phyloP scores from a whole-genome alignment of 2,797 vertebrate genomes.

The Pangasius macronema region DNA sequence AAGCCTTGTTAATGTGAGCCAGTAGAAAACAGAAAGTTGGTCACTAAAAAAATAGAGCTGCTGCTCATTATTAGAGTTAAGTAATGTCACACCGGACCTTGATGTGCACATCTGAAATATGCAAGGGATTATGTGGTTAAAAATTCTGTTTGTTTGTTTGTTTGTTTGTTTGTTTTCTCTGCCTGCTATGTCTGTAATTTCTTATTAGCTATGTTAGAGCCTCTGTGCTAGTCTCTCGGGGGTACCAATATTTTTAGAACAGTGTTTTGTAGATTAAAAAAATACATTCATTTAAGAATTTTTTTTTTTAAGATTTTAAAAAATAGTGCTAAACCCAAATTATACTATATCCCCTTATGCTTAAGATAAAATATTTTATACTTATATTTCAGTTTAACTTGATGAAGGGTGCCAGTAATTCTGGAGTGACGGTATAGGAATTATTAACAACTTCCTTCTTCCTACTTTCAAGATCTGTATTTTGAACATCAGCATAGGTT shows the following conservation, averaged over 20 bases:
- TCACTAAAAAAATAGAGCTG: not conserved
- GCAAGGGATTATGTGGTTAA: no score
- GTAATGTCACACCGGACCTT: not conserved
- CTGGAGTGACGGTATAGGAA: not conserved
- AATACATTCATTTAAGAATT: not conserved
- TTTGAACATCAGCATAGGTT: not conserved
- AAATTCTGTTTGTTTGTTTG: not conserved
- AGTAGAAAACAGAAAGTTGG: not conserved
- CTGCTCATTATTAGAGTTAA: not conserved
- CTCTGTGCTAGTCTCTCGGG: no score
- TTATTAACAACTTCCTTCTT: not conserved
- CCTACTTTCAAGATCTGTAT: not conserved
- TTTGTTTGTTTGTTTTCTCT: not conserved
- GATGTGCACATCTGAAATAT: no score
- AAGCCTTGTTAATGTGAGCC: not conserved
- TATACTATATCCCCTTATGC: no score
- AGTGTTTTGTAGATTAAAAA: not conserved
- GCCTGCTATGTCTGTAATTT: not conserved
- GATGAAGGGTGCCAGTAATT: constrained; percentile 1
- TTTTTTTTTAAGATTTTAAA: not conserved
- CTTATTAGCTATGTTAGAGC: not conserved
- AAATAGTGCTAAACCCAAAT: not conserved
- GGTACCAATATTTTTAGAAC: not conserved
- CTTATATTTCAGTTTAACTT: not conserved
- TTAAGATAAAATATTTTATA: not conserved